Percentiles rank a stretch among this genome's conserved stretches.
Evolutionary conservation across 2,888 invertebrate species (phyloP).

Genomic region (Dasypolia templi): DNA sequence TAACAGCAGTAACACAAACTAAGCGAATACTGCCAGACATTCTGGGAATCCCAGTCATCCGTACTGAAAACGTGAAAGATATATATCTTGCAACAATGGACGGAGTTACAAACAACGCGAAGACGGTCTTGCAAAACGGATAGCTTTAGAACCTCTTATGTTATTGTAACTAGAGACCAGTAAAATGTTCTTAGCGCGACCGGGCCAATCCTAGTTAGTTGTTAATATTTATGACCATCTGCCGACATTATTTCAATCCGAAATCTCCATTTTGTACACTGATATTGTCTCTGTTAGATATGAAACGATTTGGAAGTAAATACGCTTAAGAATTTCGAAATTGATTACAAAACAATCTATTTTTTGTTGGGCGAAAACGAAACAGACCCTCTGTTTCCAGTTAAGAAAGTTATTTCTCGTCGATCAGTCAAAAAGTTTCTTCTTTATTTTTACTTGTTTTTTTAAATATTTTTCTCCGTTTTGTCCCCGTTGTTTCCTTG

Average conservation of each 20-base stretch:
- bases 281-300: constrained; percentile 70
- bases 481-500: constrained; percentile 68
- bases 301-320: constrained; percentile 72
- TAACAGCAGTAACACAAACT: constrained; percentile 10
- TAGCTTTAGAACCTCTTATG: constrained; percentile 39
- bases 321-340: constrained; percentile 67
- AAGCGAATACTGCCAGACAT: constrained; percentile 24
- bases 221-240: constrained; percentile 72
- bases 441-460: constrained; percentile 70
- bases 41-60: constrained; percentile 31
- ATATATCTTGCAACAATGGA: constrained; percentile 39
- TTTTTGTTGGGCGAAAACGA: constrained; percentile 54
- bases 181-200: constrained; percentile 52
- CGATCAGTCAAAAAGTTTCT: constrained; percentile 80
- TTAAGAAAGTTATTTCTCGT: constrained; percentile 71
- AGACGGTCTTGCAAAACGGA: constrained; percentile 36
- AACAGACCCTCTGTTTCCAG: constrained; percentile 60
- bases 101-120: constrained; percentile 32
- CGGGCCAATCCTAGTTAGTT: constrained; percentile 50
- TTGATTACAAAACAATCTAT: constrained; percentile 69
- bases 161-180: constrained; percentile 57
- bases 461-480: constrained; percentile 67
- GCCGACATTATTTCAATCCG: constrained; percentile 66
- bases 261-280: constrained; percentile 66
- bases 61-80: constrained; percentile 28